Percentiles rank a stretch among this genome's conserved stretches.
Evolutionary conservation across 2,797 vertebrate genomes (phyloP).

Genomic region (Natrix natrix): DNA sequence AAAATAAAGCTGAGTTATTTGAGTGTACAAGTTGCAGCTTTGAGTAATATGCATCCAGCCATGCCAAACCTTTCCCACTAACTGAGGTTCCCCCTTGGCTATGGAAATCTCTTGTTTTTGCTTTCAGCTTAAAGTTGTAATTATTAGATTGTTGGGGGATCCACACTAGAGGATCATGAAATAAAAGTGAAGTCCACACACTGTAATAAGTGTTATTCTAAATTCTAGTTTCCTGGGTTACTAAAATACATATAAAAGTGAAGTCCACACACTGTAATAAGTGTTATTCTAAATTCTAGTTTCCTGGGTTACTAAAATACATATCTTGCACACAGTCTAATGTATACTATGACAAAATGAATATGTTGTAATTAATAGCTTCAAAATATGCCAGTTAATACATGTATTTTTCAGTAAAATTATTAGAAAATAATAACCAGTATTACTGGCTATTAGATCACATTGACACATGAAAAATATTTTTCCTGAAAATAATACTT

Average conservation of each 20-base stretch:
- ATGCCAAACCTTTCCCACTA: not conserved
- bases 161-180: not conserved
- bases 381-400: constrained; percentile 10
- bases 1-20: not conserved
- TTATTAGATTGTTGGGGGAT: not conserved
- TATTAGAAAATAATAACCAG: constrained; percentile 32
- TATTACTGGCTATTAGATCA: not conserved
- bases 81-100: not conserved
- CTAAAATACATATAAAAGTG: not conserved
- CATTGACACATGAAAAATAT: constrained; percentile 32
- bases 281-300: not conserved
- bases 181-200: not conserved
- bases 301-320: constrained; percentile 5
- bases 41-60: not conserved
- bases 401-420: constrained; percentile 43
- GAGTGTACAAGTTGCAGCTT: not conserved
- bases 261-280: rapidly evolving
- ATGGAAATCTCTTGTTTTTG: not conserved
- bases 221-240: not conserved
- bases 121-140: not conserved
- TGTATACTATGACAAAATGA: constrained; percentile 39
- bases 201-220: not conserved
- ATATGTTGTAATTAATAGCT: constrained; percentile 6
- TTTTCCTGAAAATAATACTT: constrained; percentile 9
- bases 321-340: not conserved